Evolutionary conservation across 2,113 vertebrate genomes (phyloP).

Genomic region (Hypanus sabinus): DNA sequence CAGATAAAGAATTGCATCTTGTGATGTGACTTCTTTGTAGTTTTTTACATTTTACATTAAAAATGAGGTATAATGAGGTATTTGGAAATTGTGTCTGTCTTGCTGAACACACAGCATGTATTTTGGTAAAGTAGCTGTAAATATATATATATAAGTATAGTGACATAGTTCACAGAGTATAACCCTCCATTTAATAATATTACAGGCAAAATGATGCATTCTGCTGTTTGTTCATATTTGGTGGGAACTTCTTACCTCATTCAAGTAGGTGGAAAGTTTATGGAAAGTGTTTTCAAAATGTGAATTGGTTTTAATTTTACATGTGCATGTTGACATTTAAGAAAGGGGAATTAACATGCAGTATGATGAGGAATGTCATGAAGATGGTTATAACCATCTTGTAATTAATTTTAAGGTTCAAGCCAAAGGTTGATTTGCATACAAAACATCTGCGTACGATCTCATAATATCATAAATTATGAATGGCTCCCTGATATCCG

Average conservation of each 20-base stretch:
- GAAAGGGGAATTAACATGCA: not conserved
- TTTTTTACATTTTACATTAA: conserved; percentile 19
- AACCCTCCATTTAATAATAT: conserved; percentile 5
- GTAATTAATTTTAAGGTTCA: not conserved
- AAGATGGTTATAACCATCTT: not conserved
- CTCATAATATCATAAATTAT: not conserved
- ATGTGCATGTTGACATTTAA: not conserved
- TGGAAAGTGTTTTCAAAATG: not conserved
- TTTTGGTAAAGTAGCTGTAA: not conserved
- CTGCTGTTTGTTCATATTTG: not conserved
- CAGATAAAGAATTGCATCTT: conserved; percentile 2
- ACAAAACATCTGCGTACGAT: not conserved
- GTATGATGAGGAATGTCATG: not conserved
- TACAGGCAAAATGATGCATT: conserved; percentile 19
- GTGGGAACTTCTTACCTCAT: not conserved
- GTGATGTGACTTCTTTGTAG: not conserved
- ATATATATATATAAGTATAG: not conserved
- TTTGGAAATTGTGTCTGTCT: not conserved
- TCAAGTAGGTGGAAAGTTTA: not conserved
- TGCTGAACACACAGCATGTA: not conserved
- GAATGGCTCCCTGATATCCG: conserved; percentile 1
- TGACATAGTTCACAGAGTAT: conserved; percentile 3
- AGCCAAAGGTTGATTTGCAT: conserved; percentile 15
- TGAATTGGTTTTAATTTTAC: not conserved
- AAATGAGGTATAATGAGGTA: conserved; percentile 4